Evolutionary conservation across 2,113 vertebrate species (phyloP), one percentile per base, ranked within the genome.

Genomic region (Reinhardtius hippoglossoides): DNA sequence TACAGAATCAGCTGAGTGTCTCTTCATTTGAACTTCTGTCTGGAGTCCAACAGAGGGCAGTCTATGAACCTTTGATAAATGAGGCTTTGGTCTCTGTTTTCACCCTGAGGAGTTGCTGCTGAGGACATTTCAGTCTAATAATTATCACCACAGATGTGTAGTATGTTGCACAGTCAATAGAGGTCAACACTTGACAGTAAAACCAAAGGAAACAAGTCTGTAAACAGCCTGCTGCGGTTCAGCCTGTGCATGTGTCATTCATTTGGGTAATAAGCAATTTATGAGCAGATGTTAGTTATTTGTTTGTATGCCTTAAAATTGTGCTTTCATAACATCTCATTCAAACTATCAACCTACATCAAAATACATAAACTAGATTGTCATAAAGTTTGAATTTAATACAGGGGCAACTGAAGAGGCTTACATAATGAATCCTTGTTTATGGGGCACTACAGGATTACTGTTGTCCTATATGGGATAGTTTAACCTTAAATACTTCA

Each of bases 31-130:
- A 87, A 90, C 80, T 89, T 85, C 86, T 76, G 74, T 88, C 54
- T 82, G 44, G 23, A 74, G 79, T 80, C 92, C 94, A 90, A 87
- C 91, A 94, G 94, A 87, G 87, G 92, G 93, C 91, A 91, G 87
- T 93, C 88, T 89, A 88, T 81, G 91, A 88, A 72, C 81, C 73
- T 88, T 23, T 71, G 73, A 82, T 85, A 46, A 77, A 84, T 84
- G 44, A 55, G 27, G 12, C 60, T 71, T 81, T 85, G 60, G 62
- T 58, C 63, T 69, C 42, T 48, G 65, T 69, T 27, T 67, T 67
- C 18, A 64, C 81, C 80, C 71, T 31, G 23, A 67, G 60, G 62
- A 71, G 60, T 56, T 74, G 52, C 68, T 76, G 31, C 27, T 54
- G 6, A 62, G 64, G 55, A n/a, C 59, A 27, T 77, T 55, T 55